Base-by-base conservation (phyloP, 2,888 invertebrate genomes). In the Amblyjoppa fuscipennis region DNA sequence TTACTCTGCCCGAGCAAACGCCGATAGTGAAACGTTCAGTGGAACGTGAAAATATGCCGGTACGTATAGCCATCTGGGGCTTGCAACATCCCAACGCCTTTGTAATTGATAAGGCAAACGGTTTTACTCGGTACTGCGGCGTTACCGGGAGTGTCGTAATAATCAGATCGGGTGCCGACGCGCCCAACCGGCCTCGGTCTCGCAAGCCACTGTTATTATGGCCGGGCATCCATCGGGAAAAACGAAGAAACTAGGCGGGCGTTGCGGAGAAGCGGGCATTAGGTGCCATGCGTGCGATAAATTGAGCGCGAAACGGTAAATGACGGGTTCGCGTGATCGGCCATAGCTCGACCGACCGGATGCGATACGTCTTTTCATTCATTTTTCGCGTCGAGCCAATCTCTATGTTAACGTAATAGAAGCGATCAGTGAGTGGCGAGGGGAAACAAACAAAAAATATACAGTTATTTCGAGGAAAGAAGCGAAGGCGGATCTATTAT, bases 291-390 rank as follows among this genome's bases (percentile, higher is more conserved):
- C 34, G 45, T 16, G 51, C 70, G 49, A 49, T 38, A 51, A 70
- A 70, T 49, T 25, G 69, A 41, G 61, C 56, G 59, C 49, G 61
- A 75, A 75, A 75, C 61, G 56, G 25, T 61, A 61, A 75, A 75
- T 64, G 7, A 6, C 45, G 25, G 64, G 75, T 64, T 75, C 49
- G 61, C 61, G 75, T 75, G 75, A 64, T 64, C 64, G 28, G n/a
- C 45, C 45, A n/a, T 64, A 49, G 13, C 74, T 59, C 16, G 5
- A 28, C 4, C 20, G 41, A 75, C 41, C 64, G 61, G 49, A 64
- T 49, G 16, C 75, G 20, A 73, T 45, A 11, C 56, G 73, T 73
- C 53, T 73, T 59, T 59, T 59, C 31, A 59, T 59, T 20, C 25
- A 28, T 53, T 11, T 61, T 61, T 61, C 16, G 25, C 28, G 25